Conservation (phyloP, 2,113 vertebrate species). For the Clarias magur region DNA sequence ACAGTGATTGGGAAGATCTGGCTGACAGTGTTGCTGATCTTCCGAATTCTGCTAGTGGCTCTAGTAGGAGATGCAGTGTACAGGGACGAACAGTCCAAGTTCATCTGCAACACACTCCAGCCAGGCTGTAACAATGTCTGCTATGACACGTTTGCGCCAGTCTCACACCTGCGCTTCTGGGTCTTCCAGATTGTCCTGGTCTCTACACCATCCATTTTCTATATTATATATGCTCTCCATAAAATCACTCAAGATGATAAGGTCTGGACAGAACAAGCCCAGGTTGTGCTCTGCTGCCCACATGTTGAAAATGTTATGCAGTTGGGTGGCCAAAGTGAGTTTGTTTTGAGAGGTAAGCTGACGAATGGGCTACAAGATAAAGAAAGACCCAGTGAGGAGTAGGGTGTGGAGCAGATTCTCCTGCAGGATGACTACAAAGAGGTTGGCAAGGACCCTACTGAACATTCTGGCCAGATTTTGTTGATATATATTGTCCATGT, state of each 20-base stretch:
- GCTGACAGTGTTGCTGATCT: constrained; percentile 74
- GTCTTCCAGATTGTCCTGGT: constrained; percentile 75
- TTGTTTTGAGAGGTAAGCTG: constrained; percentile 24
- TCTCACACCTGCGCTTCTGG: constrained; percentile 71
- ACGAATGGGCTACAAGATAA: constrained; percentile 49
- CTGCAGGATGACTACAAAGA: constrained; percentile 57
- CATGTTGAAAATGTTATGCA: neutral
- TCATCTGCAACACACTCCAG: constrained; percentile 72
- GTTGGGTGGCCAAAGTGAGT: constrained; percentile 20
- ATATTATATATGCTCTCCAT: constrained; percentile 69
- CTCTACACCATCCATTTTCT: constrained; percentile 72
- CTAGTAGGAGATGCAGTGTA: constrained; percentile 70
- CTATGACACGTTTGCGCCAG: constrained; percentile 68
- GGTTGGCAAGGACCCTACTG: constrained; percentile 58
- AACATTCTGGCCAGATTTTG: constrained; percentile 65
- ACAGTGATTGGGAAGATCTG: constrained; percentile 74
- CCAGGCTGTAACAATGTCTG: constrained; percentile 72
- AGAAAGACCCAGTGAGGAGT: constrained; percentile 51
- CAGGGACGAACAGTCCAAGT: constrained; percentile 72
- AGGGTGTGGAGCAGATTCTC: constrained; percentile 53
- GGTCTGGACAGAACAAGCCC: constrained; percentile 52
- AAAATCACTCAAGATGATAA: constrained; percentile 73
- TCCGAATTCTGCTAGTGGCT: constrained; percentile 72
- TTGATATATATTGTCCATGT: constrained; percentile 67
- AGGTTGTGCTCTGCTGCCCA: constrained; percentile 45